These are phyloP conservation scores for Craniophora ligustri DNA, from an alignment of 2,888 invertebrate species.

Conservation along the genomic window DNA sequence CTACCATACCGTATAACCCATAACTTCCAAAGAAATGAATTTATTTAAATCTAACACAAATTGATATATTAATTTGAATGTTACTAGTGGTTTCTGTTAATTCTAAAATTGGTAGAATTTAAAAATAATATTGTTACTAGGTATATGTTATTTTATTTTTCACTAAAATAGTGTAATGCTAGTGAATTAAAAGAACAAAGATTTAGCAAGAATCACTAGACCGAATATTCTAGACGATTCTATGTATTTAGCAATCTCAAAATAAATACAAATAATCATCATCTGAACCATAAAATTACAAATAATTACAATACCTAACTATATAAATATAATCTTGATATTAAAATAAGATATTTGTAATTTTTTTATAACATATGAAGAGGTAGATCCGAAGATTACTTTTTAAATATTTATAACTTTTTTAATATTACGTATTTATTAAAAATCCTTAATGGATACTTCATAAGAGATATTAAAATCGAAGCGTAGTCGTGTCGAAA, in stretches of 20 bases:
- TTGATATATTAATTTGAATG: slow-evolving; percentile 25
- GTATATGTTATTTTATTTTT: background rate
- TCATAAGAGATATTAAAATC: slow-evolving; percentile 82
- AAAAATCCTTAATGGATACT: slow-evolving; percentile 68
- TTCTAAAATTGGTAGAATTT: background rate
- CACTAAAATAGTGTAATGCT: too few species aligned
- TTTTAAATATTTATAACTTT: slow-evolving; percentile 40
- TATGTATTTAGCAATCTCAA: slow-evolving; percentile 7
- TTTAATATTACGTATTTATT: slow-evolving; percentile 70
- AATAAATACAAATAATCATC: slow-evolving; percentile 25
- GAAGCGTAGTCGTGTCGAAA: slow-evolving; percentile 66
- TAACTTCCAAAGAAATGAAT: too few species aligned
- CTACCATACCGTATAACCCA: too few species aligned
- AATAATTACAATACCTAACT: slow-evolving; percentile 59
- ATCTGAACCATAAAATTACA: slow-evolving; percentile 44
- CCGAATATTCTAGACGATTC: slow-evolving; percentile 5
- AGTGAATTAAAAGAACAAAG: background rate
- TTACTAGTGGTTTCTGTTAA: slow-evolving; percentile 5
- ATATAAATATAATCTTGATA: slow-evolving; percentile 53
- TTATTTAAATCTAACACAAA: slow-evolving; percentile 44
- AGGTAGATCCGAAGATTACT: slow-evolving; percentile 72
- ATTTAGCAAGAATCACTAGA: slow-evolving; percentile 3
- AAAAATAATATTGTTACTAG: background rate
- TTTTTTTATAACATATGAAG: slow-evolving; percentile 66
- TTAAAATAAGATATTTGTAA: slow-evolving; percentile 45